Evolutionary conservation across 2,113 vertebrate species (phyloP).

Genomic region (Notechis scutatus): DNA sequence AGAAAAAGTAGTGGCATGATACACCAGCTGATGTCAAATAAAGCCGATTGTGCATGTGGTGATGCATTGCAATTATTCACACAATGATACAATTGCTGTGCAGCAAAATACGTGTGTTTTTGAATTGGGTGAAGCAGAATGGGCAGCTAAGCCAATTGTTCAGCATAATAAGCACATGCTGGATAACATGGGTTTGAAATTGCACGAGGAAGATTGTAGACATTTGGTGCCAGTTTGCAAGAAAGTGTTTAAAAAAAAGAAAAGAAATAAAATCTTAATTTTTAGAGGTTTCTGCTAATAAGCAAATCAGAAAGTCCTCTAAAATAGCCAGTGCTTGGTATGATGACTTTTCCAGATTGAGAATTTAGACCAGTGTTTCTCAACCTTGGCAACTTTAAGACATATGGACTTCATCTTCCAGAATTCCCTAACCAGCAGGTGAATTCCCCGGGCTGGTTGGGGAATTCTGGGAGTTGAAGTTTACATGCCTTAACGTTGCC

Average conservation of each 20-base stretch:
- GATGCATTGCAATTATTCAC: slow-evolving; percentile 7
- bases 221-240: neutral
- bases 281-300: neutral
- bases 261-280: neutral
- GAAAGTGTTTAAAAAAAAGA: neutral
- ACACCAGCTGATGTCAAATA: neutral
- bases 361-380: neutral
- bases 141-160: neutral
- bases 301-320: neutral
- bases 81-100: neutral
- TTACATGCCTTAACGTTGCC: no score
- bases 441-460: no score
- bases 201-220: neutral
- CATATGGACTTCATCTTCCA: no score
- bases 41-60: neutral
- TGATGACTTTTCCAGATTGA: neutral
- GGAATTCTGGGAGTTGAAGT: no score
- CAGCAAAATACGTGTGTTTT: neutral
- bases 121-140: neutral
- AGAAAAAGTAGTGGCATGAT: neutral
- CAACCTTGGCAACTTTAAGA: neutral
- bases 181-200: neutral
- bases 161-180: neutral
- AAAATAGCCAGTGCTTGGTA: neutral
- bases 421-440: no score